Conservation (phyloP, 2,888 invertebrate species). For the Acronicta leporina region DNA sequence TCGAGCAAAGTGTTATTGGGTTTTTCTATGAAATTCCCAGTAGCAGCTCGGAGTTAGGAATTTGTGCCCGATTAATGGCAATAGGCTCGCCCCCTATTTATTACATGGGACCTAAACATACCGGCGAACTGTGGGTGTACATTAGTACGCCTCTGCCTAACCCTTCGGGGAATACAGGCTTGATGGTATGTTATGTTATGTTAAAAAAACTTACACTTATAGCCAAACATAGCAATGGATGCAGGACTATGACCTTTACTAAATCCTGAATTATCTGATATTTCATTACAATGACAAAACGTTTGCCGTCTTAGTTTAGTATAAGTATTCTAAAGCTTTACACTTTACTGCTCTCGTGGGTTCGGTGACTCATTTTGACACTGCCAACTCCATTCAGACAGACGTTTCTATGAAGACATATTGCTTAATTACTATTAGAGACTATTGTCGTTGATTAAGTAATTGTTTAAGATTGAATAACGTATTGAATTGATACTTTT, state of each 20-base stretch:
- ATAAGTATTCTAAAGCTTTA: conserved; percentile 60
- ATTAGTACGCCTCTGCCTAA: no score
- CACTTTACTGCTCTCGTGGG: conserved; percentile 56
- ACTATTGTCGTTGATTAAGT: conserved; percentile 43
- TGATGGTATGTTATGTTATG: no score
- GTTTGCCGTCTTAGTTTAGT: conserved; percentile 61
- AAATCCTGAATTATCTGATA: conserved; percentile 67
- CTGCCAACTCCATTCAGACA: conserved; percentile 10
- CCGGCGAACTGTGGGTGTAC: no score
- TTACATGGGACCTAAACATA: no score
- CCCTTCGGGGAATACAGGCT: no score
- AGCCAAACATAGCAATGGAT: conserved; percentile 28
- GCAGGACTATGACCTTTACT: conserved; percentile 46
- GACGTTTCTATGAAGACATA: conserved; percentile 33
- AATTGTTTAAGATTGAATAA: conserved; percentile 41
- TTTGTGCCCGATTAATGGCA: no score
- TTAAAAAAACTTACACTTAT: neutral
- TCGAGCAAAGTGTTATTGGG: no score
- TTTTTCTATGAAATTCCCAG: no score
- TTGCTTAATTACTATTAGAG: conserved; percentile 47
- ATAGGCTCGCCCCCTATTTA: no score
- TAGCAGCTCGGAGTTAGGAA: no score
- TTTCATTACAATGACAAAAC: conserved; percentile 74
- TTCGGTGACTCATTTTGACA: conserved; percentile 47
- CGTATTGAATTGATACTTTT: conserved; percentile 27